A percentile compares a stretch with the other conserved stretches of the same genome.
These are phyloP conservation scores for Leptura quadrifasciata DNA, from an alignment of 2,888 invertebrate genomes.

Conservation along the genomic window DNA sequence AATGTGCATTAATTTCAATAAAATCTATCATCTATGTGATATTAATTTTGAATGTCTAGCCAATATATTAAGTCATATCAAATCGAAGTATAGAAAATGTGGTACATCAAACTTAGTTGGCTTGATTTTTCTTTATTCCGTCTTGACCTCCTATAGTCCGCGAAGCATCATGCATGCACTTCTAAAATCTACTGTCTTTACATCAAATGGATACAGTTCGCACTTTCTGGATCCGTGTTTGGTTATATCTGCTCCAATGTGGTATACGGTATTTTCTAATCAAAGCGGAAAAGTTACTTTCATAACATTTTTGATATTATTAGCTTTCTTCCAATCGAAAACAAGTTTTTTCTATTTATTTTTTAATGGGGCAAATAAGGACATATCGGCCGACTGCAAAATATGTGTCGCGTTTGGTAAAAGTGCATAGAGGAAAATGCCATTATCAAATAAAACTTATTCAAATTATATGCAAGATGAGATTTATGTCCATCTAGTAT, in stretches of 20 bases:
- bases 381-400: no score
- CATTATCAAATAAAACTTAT: no score
- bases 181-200: constrained; percentile 27
- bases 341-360: no score
- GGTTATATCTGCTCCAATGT: constrained; percentile 24
- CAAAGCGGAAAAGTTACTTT: constrained; percentile 42
- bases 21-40: no score
- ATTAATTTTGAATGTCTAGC: no score
- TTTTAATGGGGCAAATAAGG: no score
- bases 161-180: constrained; percentile 46
- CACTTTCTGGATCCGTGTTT: constrained; percentile 51
- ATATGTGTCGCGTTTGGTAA: no score
- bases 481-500: not conserved
- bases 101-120: constrained; percentile 51
- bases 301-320: no score
- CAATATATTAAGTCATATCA: no score
- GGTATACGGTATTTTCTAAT: constrained; percentile 36
- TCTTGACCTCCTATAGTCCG: constrained; percentile 34
- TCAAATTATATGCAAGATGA: no score
- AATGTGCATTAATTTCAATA: no score
- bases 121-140: constrained; percentile 41
- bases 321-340: not conserved
- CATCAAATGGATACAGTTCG: constrained; percentile 51
- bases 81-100: constrained; percentile 53
- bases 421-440: no score